These are phyloP conservation scores for Eunapius fragilis DNA, from an alignment of 37 sponge, comb jelly and placozoan species.

Conservation along the genomic window DNA sequence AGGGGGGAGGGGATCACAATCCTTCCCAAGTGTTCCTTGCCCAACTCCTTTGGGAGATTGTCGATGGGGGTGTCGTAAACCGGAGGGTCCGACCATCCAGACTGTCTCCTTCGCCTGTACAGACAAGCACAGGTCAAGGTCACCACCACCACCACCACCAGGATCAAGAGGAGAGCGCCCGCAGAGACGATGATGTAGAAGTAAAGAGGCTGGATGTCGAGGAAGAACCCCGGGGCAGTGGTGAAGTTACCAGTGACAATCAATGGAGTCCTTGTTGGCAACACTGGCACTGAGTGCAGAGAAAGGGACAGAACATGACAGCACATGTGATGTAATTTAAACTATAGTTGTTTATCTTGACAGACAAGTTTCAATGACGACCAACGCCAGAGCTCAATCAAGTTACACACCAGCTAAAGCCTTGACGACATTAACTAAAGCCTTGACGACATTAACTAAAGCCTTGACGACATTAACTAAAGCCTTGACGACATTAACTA, in stretches of 20 bases:
- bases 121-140: background rate
- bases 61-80: background rate
- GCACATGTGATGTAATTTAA: too few relatives aligned
- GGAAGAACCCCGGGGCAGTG: background rate
- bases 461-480: too few relatives aligned
- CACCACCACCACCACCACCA: background rate
- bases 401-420: too few relatives aligned
- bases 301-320: background rate
- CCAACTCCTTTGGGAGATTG: background rate
- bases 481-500: too few relatives aligned
- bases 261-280: background rate
- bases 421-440: too few relatives aligned
- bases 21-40: background rate
- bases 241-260: background rate
- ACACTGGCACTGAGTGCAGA: background rate
- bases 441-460: too few relatives aligned
- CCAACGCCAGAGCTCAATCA: too few relatives aligned
- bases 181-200: background rate
- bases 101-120: background rate
- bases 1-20: background rate
- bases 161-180: background rate
- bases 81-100: background rate
- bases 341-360: too few relatives aligned
- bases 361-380: too few relatives aligned
- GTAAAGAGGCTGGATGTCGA: background rate